Conservation (phyloP, 2,888 invertebrate species). For the Mimachlamys varia region DNA sequence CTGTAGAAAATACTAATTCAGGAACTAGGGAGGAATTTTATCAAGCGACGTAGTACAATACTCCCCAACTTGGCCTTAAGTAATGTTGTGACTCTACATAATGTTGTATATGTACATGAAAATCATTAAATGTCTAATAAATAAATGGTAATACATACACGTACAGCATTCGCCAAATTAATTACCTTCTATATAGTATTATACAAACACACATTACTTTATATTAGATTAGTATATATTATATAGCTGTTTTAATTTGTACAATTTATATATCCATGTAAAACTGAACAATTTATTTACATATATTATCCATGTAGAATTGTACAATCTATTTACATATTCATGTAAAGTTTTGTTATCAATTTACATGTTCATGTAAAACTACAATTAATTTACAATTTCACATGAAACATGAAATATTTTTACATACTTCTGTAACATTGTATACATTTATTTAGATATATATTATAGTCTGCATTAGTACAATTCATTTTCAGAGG, state of each 20-base stretch:
- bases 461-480: not conserved
- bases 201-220: no score
- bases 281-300: not conserved
- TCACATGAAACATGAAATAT: no score
- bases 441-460: not conserved
- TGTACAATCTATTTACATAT: conserved; percentile 15
- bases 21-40: no score
- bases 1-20: no score
- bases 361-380: not conserved
- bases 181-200: no score
- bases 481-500: not conserved
- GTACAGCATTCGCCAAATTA: not conserved
- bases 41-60: no score
- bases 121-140: no score
- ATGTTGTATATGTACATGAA: no score
- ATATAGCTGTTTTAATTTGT: not conserved
- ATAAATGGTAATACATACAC: not conserved
- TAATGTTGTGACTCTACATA: no score
- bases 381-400: not conserved
- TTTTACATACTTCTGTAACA: no score
- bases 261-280: not conserved
- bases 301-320: not conserved
- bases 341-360: not conserved
- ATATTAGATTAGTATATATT: not conserved
- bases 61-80: no score